Base-by-base conservation (phyloP, 1,140 invertebrate genomes). In the Dinoponera quadriceps region DNA sequence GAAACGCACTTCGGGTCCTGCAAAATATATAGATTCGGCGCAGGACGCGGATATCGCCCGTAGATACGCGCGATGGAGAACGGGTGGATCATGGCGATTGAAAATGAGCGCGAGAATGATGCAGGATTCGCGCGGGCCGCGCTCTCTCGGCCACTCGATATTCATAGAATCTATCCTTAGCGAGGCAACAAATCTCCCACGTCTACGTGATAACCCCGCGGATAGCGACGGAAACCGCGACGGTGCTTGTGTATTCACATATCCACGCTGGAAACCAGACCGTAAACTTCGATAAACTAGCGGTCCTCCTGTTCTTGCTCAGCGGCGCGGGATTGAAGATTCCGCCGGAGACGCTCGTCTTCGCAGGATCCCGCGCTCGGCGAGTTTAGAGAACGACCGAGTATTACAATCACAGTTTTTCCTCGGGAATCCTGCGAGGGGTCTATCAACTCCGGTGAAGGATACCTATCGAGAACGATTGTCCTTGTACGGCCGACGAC, bases 241-340 rank as follows among this genome's bases (percentile, higher is more conserved):
- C 22, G 65, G n/a, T 9, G 14, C 57, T 80, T 80, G 65, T 69
- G 75, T 71, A 80, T 74, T 73, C 78, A 62, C 57, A 82, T 82
- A 49, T 82, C 55, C 55, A n/a, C n/a, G 78, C 11, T 59, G 38
- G 44, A 65, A 83, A 48, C 33, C 82, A 48, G 62, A 71, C 57
- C 65, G 54, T 84, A 80, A 84, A 80, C 82, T 84, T 60, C 44
- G 75, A 71, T 69, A 82, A 84, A 84, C 82, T 49, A 81, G 25
- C 44, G 62, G 5, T 11, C 3, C 14, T 57, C 27, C 74, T 82
- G 69, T 82, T 82, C 69, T 82, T 74, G 78, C 44, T 82, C 27
- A 14, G 18, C 48, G 38, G 38, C 20, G n/a, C 18, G 16, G 4
- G 11, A 80, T 44, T 11, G n/a, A 14, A n/a, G 44, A 69, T 69